Evolutionary conservation across 2,888 invertebrate species (phyloP), one percentile per base, ranked within the genome.

Genomic region (Polydrusus tereticollis): DNA sequence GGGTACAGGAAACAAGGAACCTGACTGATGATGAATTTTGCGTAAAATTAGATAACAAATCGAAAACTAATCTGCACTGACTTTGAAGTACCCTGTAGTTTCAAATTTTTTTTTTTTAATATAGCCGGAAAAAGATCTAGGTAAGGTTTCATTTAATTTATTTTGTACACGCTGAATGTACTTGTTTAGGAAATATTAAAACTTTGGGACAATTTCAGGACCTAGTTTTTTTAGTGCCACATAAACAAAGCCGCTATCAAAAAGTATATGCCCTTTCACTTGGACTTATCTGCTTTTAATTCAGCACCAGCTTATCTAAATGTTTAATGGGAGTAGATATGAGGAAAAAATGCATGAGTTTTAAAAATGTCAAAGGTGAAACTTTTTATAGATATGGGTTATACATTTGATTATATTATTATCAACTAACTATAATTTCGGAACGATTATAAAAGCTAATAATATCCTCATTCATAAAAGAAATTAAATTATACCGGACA

Each of bases 311-410:
- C 18, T 29, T 16, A 55, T 55, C 29, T 29, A 29, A 55, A 55
- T 55, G 8, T 29, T 16, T 29, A 14, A 16, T 18, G 1, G 29
- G 16, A 3, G 29, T 10, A 7, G 20, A 52, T 26, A 26, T 14
- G 1, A 3, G 1, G 21, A 20, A 45, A 21, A 18, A 23, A 52
- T 52, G 14, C 26, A 29, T 23, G 12, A 8, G 6, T 52, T 33
- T 21, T 26, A 36, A 47, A 18, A 29, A 62, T 69, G 69, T 69
- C 69, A 69, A 69, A 69, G 62, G 52, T 69, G 62, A 62, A 62
- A n/a, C 10, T 29, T 55, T 29, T 29, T 29, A 59, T 59, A 36
- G 4, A 21, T 41, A 41, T 23, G 43, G n/a, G n/a, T n/a, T n/a
- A n/a, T n/a, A n/a, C n/a, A n/a, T n/a, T 38, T 41, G 43, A 41